Evolutionary conservation across 2,797 vertebrate species (phyloP).

Genomic region (Philypnodon macrostomus): DNA sequence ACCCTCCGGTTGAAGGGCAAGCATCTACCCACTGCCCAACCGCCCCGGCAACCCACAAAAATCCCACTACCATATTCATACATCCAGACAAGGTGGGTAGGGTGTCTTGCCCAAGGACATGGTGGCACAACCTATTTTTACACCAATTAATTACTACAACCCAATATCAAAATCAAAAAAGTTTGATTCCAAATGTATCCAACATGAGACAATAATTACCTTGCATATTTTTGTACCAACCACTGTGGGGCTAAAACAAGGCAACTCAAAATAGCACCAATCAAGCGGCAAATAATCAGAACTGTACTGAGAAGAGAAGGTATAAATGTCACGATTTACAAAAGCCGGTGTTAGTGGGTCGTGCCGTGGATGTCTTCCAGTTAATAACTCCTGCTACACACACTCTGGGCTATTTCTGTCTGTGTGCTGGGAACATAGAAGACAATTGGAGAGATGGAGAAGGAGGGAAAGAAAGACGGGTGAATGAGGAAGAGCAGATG

Average conservation of each 20-base stretch:
- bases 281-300: conserved; percentile 15
- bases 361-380: conserved; percentile 58
- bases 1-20: no score
- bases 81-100: no score
- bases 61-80: no score
- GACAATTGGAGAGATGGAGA: conserved; percentile 45
- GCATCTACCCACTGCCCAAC: no score
- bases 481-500: conserved; percentile 1
- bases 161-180: no score
- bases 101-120: no score
- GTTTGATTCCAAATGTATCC: no score
- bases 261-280: conserved; percentile 20
- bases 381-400: conserved; percentile 39
- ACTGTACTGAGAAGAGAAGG: conserved; percentile 1
- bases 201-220: conserved; percentile 2
- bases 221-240: conserved; percentile 23
- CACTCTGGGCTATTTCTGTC: conserved; percentile 65
- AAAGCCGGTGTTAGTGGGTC: conserved; percentile 24
- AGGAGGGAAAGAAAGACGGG: conserved; percentile 12
- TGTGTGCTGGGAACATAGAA: conserved; percentile 63
- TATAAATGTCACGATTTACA: conserved; percentile 62
- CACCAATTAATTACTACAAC: no score
- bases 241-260: neutral
- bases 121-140: no score
- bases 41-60: no score